A percentile compares a stretch with the other conserved stretches of the same genome.
These are phyloP conservation scores for Syrphus vitripennis DNA, from an alignment of 2,888 invertebrate species.

Conservation along the genomic window DNA sequence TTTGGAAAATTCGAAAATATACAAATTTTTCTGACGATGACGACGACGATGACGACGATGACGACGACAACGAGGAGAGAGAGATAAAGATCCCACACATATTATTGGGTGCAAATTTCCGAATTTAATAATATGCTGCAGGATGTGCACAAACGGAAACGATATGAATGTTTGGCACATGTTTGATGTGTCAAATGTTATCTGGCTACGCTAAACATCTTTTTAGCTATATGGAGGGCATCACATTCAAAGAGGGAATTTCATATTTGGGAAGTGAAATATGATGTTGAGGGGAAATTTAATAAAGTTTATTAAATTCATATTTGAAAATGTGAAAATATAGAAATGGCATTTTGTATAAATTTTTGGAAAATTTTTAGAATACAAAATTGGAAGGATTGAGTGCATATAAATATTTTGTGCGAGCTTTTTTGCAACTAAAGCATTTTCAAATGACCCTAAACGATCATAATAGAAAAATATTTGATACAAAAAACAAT, in stretches of 20 bases:
- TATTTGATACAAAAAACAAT: too few relatives aligned
- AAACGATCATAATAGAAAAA: too few relatives aligned
- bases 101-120: constrained; percentile 32
- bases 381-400: background rate
- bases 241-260: background rate
- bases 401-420: too few relatives aligned
- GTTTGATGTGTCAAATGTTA: constrained; percentile 49
- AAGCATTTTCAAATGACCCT: too few relatives aligned
- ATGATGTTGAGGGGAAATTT: background rate
- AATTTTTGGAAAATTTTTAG: too few relatives aligned
- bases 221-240: background rate
- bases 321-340: background rate
- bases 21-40: background rate
- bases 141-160: constrained; percentile 25
- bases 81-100: background rate
- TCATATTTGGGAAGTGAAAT: background rate
- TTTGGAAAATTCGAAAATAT: constrained; percentile 7
- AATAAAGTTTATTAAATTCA: constrained; percentile 30
- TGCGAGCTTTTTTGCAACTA: too few relatives aligned
- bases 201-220: constrained; percentile 7
- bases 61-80: background rate
- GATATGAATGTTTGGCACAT: constrained; percentile 43
- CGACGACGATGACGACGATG: background rate
- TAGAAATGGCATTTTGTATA: constrained; percentile 8
- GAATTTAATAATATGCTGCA: constrained; percentile 47